Evolutionary conservation across 2,888 invertebrate species (phyloP), one percentile per base, ranked within the genome.

Genomic region (Drosophila pegasa): DNA sequence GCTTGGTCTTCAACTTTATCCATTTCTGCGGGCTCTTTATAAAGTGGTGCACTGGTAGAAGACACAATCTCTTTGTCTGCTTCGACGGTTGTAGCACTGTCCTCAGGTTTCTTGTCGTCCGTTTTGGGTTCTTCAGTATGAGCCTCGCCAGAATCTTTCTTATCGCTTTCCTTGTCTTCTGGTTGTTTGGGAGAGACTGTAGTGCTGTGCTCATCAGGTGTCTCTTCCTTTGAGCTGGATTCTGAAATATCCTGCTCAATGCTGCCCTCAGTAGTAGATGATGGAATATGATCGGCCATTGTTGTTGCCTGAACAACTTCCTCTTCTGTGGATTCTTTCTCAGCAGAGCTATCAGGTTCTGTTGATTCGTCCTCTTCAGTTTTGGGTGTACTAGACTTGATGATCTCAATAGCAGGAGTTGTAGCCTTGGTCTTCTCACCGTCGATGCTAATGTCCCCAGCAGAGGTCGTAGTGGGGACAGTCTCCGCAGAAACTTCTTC

Each of bases 211-310:
- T n/a, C 43, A 3, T 48, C 18, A 10, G 73, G 72, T 16, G 66
- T 63, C 14, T 64, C 48, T 20, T 67, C 59, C 14, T 69, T 59
- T 0, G 71, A 40, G 22, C 45, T 51, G 25, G 12, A 29, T 29
- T 65, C 73, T 7, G 66, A 22, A 31, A 33, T 61, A 12, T 65
- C 76, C 9, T 77, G 52, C 10, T 40, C 22, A 38, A 47, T 61
- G 31, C 59, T 12, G 20, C 68, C 69, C 52, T 85, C 82, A 14
- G 86, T 87, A 2, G 60, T 57, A 7, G 85, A 70, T 2, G 77
- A 71, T 10, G 62, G 35, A 38, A 71, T 51, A 0, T 56, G 45
- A 5, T 71, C 45, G 3, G 41, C 31, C 14, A 50, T 10, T 8
- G 71, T 58, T 18, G 81, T 81, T 12, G 69, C 43, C 22, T 45